Conservation (phyloP, 30 jellyfish, hydroid and myxozoan species). For the Morbakka virulenta region DNA sequence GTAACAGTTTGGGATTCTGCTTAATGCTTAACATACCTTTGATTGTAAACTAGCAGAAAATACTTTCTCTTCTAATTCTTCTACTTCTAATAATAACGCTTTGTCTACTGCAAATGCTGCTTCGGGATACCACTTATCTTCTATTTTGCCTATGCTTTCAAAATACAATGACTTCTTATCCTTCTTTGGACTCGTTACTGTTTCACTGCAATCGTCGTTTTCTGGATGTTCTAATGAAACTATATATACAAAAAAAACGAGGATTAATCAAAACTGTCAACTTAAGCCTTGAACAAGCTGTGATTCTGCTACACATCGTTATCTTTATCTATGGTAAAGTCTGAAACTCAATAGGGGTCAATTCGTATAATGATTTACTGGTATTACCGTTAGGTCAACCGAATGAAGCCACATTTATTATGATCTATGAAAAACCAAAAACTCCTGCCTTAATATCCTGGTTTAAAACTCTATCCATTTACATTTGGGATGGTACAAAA, state of each 20-base stretch:
- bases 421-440: too few species aligned
- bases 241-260: background rate
- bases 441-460: too few species aligned
- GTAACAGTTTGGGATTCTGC: too few species aligned
- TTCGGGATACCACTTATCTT: constrained; percentile 73
- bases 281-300: background rate
- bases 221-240: constrained; percentile 68
- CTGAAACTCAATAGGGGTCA: too few species aligned
- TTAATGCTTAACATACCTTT: constrained; percentile 71
- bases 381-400: too few species aligned
- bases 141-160: constrained; percentile 34
- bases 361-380: too few species aligned
- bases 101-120: constrained; percentile 87
- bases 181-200: constrained; percentile 58
- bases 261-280: background rate
- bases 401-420: too few species aligned
- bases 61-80: constrained; percentile 92
- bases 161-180: constrained; percentile 33
- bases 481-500: too few species aligned
- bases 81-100: constrained; percentile 75
- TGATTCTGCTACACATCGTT: background rate
- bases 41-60: constrained; percentile 93
- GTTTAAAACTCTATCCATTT: too few species aligned
- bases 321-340: too few species aligned
- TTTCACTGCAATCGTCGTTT: constrained; percentile 67